Percentiles rank a stretch among this genome's conserved stretches.
These are phyloP conservation scores for Campylomormyrus numenius DNA, from an alignment of 2,113 vertebrate species.

Conservation along the genomic window DNA sequence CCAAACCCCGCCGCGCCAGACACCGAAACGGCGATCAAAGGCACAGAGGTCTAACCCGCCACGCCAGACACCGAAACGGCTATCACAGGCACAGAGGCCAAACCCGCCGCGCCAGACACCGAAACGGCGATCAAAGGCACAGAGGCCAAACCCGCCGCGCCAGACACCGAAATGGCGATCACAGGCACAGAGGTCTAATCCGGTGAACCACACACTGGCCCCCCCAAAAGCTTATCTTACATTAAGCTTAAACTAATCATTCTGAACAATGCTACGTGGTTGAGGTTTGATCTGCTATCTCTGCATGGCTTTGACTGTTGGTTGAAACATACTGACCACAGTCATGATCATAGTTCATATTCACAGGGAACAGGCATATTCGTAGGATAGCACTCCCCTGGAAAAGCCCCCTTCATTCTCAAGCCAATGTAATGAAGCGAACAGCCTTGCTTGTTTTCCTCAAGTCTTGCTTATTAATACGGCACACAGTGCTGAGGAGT, in stretches of 20 bases:
- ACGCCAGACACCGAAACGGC: no score
- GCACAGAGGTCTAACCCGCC: no score
- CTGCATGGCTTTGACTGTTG: background rate
- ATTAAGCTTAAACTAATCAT: background rate
- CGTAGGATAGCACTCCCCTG: background rate
- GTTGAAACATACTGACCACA: background rate
- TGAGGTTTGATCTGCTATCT: background rate
- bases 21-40: no score
- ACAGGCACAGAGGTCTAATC: no score
- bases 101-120: no score
- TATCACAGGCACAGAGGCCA: no score
- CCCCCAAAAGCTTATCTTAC: background rate
- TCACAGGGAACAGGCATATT: background rate
- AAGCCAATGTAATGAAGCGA: background rate
- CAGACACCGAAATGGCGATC: no score
- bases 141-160: no score
- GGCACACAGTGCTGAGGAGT: background rate
- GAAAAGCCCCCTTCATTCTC: background rate
- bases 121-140: no score
- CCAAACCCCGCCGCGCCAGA: fast-evolving
- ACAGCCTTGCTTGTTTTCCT: background rate
- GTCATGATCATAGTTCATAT: background rate
- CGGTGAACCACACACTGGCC: background rate
- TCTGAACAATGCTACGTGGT: background rate
- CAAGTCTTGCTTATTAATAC: background rate